These are phyloP conservation scores for Laothoe populi DNA, from an alignment of 2,888 invertebrate genomes.

Conservation along the genomic window DNA sequence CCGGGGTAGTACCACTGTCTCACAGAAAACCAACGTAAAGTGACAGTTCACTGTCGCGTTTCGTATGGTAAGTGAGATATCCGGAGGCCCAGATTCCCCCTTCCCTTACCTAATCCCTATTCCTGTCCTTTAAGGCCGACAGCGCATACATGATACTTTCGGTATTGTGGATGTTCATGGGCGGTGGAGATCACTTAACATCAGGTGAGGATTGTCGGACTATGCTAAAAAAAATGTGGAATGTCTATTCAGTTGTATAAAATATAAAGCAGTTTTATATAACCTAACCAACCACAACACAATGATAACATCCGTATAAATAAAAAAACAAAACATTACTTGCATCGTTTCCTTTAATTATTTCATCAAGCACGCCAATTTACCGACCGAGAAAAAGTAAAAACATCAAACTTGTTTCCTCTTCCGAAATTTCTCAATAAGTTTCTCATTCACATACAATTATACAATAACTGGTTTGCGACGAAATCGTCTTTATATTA, in stretches of 20 bases:
- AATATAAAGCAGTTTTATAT: background rate
- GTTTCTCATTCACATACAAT: constrained; percentile 28
- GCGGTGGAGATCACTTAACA: too few relatives aligned
- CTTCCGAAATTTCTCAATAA: constrained; percentile 35
- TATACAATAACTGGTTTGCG: constrained; percentile 15
- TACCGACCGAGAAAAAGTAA: constrained; percentile 27
- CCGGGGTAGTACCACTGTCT: too few relatives aligned
- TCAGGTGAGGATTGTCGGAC: too few relatives aligned
- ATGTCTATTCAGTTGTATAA: too few relatives aligned
- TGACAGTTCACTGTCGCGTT: too few relatives aligned
- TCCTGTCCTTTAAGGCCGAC: too few relatives aligned
- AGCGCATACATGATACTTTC: too few relatives aligned
- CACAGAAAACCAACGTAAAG: too few relatives aligned
- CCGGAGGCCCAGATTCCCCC: too few relatives aligned
- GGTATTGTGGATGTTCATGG: too few relatives aligned
- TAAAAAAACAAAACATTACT: constrained; percentile 6
- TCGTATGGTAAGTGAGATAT: too few relatives aligned
- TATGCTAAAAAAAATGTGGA: background rate
- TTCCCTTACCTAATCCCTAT: too few relatives aligned
- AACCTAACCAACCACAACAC: background rate
- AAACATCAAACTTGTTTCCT: constrained; percentile 23
- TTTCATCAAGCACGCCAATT: constrained; percentile 8
- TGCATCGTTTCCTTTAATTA: constrained; percentile 13
- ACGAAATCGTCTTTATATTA: constrained; percentile 7
- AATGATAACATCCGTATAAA: constrained; percentile 3